Percentiles rank a stretch among this genome's conserved stretches.
These are phyloP conservation scores for Otolemur garnettii DNA, from an alignment of 2,113 vertebrate species.

Conservation along the genomic window DNA sequence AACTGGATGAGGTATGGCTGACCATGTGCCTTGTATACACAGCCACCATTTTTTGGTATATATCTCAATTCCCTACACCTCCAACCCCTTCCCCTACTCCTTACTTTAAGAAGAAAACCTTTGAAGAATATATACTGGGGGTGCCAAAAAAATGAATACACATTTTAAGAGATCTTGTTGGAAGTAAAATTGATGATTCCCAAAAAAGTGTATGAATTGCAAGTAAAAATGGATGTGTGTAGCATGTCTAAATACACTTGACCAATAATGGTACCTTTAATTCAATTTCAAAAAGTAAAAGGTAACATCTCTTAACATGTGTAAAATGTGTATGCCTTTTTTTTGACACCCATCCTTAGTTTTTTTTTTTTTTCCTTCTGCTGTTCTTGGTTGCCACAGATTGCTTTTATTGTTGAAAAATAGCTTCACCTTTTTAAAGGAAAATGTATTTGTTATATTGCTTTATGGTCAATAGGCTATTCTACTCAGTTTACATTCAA, in stretches of 20 bases:
- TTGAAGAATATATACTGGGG: not conserved
- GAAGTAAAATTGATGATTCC: too few species aligned
- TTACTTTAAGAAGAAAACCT: constrained; percentile 40
- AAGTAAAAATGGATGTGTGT: too few species aligned
- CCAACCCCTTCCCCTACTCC: too few species aligned
- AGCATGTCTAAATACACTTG: too few species aligned
- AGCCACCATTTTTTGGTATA: not conserved
- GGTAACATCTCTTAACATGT: too few species aligned
- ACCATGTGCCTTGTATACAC: not conserved
- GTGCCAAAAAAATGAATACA: too few species aligned
- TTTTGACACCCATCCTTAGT: constrained; percentile 27
- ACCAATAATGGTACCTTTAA: too few species aligned
- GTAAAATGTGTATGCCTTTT: too few species aligned
- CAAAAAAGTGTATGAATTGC: too few species aligned
- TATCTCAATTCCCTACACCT: not conserved
- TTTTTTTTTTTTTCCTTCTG: constrained; percentile 12
- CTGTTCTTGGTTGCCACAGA: constrained; percentile 18
- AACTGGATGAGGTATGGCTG: constrained; percentile 2
- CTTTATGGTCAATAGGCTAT: not conserved
- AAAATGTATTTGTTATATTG: constrained; percentile 36
- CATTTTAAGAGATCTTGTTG: too few species aligned
- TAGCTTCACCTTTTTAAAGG: not conserved
- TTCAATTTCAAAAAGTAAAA: too few species aligned
- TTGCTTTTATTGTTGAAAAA: constrained; percentile 63
- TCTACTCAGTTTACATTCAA: constrained; percentile 40